These are phyloP conservation scores for Scortum barcoo DNA, from an alignment of 2,113 vertebrate species.

Conservation along the genomic window DNA sequence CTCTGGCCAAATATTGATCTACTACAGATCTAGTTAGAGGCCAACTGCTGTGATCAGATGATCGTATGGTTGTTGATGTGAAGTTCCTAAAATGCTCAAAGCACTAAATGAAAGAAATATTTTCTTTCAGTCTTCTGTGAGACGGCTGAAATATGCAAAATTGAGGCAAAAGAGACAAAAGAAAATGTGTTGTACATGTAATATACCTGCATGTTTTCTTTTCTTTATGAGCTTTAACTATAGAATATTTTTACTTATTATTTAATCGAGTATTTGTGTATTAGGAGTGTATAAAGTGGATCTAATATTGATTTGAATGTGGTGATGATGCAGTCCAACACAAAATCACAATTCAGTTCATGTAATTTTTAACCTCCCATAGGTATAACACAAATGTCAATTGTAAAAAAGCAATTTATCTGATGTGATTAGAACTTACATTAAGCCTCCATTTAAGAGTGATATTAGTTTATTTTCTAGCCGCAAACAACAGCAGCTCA, in stretches of 20 bases:
- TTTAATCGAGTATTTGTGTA: not conserved
- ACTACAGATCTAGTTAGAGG: slow-evolving; percentile 38
- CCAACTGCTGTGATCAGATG: slow-evolving; percentile 41
- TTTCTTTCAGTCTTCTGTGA: not conserved
- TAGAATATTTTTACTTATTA: not conserved
- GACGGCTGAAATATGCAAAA: not conserved
- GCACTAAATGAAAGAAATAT: not conserved
- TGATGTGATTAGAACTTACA: not conserved
- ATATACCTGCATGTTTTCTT: not conserved
- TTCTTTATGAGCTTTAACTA: not conserved
- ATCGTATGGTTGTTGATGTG: slow-evolving; percentile 10
- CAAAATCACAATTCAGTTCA: slow-evolving; percentile 1
- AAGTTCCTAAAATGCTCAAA: slow-evolving; percentile 14
- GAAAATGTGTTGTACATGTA: too few species aligned
- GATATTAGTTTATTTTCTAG: not conserved
- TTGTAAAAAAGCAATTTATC: not conserved
- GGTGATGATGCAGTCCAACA: not conserved
- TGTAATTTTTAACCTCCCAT: not conserved
- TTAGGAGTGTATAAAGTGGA: not conserved
- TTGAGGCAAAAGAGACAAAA: not conserved
- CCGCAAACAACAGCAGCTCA: not conserved
- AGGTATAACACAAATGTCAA: not conserved
- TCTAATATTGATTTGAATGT: not conserved
- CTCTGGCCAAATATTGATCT: slow-evolving; percentile 64
- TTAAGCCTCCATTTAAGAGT: not conserved